Evolutionary conservation across 2,113 vertebrate species (phyloP).

Genomic region (Chiloscyllium plagiosum): DNA sequence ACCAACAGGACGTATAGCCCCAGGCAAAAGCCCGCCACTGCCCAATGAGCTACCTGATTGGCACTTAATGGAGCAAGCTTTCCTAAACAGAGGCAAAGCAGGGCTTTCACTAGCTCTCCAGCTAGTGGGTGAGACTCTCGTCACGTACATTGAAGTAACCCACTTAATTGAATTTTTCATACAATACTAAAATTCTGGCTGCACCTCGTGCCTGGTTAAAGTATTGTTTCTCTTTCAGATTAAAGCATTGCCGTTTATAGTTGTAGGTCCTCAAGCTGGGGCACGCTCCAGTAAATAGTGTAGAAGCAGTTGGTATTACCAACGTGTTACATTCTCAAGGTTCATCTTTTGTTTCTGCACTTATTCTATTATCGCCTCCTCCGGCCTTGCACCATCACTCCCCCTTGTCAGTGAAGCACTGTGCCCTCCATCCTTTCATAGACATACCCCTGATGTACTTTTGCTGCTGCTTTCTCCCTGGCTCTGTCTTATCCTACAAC

Average conservation of each 20-base stretch:
- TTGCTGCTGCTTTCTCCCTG: not conserved
- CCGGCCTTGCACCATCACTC: not conserved
- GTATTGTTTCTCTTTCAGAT: not conserved
- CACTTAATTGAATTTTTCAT: not conserved
- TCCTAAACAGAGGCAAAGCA: not conserved
- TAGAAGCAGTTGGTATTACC: not conserved
- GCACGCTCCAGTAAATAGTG: not conserved
- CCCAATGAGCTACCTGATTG: not conserved
- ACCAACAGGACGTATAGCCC: not conserved
- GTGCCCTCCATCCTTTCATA: not conserved
- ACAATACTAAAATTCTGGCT: not conserved
- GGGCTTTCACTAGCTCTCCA: not conserved
- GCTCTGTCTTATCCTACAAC: not conserved
- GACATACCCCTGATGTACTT: not conserved
- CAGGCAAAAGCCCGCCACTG: not conserved
- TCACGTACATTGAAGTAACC: not conserved
- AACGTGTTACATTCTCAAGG: not conserved
- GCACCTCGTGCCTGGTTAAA: not conserved
- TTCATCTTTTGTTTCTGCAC: not conserved
- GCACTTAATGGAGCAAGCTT: not conserved
- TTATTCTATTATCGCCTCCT: not conserved
- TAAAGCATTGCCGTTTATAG: not conserved
- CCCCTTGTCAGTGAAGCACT: not conserved
- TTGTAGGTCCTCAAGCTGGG: not conserved
- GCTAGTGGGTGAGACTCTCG: not conserved